These are phyloP conservation scores for Toxotes jaculatrix DNA, from an alignment of 2,113 vertebrate genomes.

Conservation along the genomic window DNA sequence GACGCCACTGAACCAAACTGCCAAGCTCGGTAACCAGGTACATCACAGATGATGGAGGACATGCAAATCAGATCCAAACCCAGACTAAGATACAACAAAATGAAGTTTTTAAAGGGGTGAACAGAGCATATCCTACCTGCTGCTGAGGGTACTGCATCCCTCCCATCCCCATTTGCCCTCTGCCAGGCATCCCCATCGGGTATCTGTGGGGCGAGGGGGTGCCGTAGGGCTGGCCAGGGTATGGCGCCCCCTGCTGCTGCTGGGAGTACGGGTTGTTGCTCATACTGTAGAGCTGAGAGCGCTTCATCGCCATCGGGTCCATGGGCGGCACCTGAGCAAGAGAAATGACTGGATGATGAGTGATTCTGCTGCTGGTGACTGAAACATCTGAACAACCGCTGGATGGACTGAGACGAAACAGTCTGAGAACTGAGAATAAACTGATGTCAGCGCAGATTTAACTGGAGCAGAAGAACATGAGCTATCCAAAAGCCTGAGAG, in stretches of 20 bases:
- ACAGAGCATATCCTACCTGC: conserved; percentile 83
- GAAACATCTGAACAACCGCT: too few relatives aligned
- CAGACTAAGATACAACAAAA: too few relatives aligned
- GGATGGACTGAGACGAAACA: too few relatives aligned
- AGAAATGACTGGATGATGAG: conserved; percentile 26
- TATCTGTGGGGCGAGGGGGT: conserved; percentile 90
- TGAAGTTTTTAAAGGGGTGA: background rate
- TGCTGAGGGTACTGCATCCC: conserved; percentile 94
- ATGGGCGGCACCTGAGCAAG: conserved; percentile 88
- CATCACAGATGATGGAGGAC: too few relatives aligned
- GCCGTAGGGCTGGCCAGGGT: conserved; percentile 89
- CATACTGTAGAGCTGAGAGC: conserved; percentile 92
- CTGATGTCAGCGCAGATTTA: background rate
- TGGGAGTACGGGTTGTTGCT: conserved; percentile 90
- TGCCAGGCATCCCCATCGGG: conserved; percentile 89
- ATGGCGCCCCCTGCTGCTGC: conserved; percentile 87
- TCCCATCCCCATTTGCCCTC: conserved; percentile 88
- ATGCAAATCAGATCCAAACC: too few relatives aligned
- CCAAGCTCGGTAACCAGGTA: too few relatives aligned
- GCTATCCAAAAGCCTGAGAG: conserved; percentile 19
- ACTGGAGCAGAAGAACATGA: background rate
- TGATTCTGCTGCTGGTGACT: too few relatives aligned
- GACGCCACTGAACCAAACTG: too few relatives aligned
- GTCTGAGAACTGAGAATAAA: background rate
- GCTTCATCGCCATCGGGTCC: conserved; percentile 95